Evolutionary conservation across 2,797 vertebrate species (phyloP), one percentile per base, ranked within the genome.

Genomic region (Sebastes hubbsi): DNA sequence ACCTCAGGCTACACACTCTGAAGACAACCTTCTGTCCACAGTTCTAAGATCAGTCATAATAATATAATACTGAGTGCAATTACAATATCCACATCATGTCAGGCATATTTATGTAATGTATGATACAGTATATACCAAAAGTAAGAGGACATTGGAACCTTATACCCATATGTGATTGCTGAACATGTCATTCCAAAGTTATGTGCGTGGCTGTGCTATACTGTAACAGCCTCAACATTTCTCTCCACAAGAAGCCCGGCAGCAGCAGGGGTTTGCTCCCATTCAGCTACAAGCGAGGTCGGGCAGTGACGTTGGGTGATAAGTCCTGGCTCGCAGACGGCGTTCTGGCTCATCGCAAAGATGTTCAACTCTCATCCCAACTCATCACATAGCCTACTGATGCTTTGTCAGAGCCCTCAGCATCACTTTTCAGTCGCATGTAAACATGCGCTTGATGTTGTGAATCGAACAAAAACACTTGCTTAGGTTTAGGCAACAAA

Each of bases 11-110:
- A 49, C 2, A 2, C 8, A 30, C 64, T 68, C 69, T 74, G 49
- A 72, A 38, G 63, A 36, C 62, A 80, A 58, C 30, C 38, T 72
- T 74, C 58, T 49, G n/a, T 77, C 32, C 22, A 46, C 60, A 74
- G 11, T 2, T 54, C n/a, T 14, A 49, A 27, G 18, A 72, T 72
- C 42, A 68, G 42, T 42, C 42, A 13, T 25, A 22, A 67, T 64
- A 27, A 58, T 74, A 27, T 29, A 22, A 34, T 72, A 75, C 42
- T 70, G 29, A 68, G 14, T 36, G n/a, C 34, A 65, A 60, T 81
- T 78, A 67, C 24, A 83, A 42, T 49, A 32, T 46, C 4, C 6
- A 38, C 54, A 30, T 42, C 18, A 72, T 54, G n/a, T 4, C 63
- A 38, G n/a, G 14, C 18, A 42, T 9, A 8, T 55, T 67, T 32